Conservation (phyloP, 2,797 vertebrate species). For the Manis crassicaudata region DNA sequence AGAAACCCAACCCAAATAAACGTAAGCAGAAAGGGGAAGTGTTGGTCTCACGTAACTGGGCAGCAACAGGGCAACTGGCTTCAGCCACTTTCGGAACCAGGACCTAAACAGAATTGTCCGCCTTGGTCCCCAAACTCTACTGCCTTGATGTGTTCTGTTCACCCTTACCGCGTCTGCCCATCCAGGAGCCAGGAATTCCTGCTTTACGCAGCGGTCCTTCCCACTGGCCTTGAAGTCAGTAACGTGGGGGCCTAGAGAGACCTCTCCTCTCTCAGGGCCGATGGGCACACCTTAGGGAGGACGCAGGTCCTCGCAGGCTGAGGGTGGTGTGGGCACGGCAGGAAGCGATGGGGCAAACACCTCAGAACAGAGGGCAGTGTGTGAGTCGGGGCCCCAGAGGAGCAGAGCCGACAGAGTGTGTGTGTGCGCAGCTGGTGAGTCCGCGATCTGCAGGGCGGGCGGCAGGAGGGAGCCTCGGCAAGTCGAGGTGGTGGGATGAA, state of each 20-base stretch:
- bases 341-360: too few relatives aligned
- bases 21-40: not conserved
- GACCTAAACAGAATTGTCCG: not conserved
- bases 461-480: too few relatives aligned
- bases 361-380: rapidly evolving
- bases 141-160: not conserved
- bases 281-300: not conserved
- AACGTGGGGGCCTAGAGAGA: not conserved
- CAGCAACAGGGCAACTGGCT: too few relatives aligned
- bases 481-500: not conserved
- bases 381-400: not conserved
- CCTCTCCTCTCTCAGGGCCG: too few relatives aligned
- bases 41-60: not conserved
- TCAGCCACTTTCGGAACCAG: rapidly evolving
- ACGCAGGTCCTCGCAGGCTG: rapidly evolving
- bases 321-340: not conserved
- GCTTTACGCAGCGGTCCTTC: not conserved
- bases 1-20: not conserved
- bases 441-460: not conserved
- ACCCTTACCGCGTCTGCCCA: too few relatives aligned
- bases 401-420: not conserved
- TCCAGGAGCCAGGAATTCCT: not conserved
- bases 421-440: not conserved
- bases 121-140: too few relatives aligned
- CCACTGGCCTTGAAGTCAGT: not conserved